Evolutionary conservation across 2,113 vertebrate genomes (phyloP), one percentile per base, ranked within the genome.

Genomic region (Oenanthe melanoleuca): DNA sequence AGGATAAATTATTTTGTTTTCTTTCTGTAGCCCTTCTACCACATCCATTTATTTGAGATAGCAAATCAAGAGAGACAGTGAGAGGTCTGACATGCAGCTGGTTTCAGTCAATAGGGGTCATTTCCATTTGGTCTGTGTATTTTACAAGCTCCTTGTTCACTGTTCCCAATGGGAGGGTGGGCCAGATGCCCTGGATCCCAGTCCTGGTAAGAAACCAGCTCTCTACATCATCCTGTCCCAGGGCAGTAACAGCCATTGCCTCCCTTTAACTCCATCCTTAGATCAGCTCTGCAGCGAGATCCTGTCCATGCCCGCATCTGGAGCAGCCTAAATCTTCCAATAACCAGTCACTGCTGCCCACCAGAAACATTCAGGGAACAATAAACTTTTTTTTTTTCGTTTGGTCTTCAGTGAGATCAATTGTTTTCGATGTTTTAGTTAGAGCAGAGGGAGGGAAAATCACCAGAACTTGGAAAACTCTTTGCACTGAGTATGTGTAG

Each of bases 131-230:
- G 97, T 96, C 97, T 97, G 97, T 98, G 97, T 98, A 98, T 97
- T 98, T 98, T 98, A 98, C 97, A 98, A 98, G 98, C 97, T 98
- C 97, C 97, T 97, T 98, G 97, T 98, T 98, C 98, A 91, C 97
- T 96, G 97, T 97, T 98, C 97, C 98, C 96, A 96, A 88, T 91
- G 98, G 98, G 98, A 98, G 94, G 95, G 96, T 97, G 96, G 97
- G 97, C 98, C 98, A 97, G 98, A 97, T 99, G 98, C 98, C 97
- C 95, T 95, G 96, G 97, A 98, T 98, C 97, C 94, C 94, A 93
- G 84, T 96, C 72, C 95, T 95, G 95, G 96, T 97, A 96, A 80
- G 95, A 97, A 97, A 98, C 92, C 96, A 97, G 94, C 93, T 71
- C 89, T 94, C 94, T 66, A 93, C 93, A 94, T 97, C 96, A 95